These are phyloP conservation scores for Mustela lutreola DNA, from an alignment of 2,113 vertebrate species.

Conservation along the genomic window DNA sequence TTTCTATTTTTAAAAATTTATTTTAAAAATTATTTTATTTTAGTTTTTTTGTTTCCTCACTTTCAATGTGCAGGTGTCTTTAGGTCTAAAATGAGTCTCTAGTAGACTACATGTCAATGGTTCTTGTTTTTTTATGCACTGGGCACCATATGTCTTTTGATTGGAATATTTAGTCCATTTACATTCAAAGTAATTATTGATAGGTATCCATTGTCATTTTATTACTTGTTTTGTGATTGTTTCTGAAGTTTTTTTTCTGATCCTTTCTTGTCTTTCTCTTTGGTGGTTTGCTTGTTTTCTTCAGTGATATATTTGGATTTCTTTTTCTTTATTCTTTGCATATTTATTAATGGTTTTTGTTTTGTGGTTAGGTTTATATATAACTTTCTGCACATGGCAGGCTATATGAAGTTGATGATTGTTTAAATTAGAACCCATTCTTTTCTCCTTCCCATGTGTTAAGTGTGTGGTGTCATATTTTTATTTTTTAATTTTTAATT, in stretches of 20 bases:
- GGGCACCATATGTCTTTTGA: neutral
- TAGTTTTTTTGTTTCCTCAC: too few relatives aligned
- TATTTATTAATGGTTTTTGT: neutral
- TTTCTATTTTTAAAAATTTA: neutral
- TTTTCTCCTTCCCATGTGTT: neutral
- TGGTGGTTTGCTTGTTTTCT: neutral
- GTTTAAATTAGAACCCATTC: neutral
- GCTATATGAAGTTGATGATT: neutral
- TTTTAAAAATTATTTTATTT: too few relatives aligned
- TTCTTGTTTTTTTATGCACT: neutral
- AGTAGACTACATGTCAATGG: neutral
- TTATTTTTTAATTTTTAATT: neutral
- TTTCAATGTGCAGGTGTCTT: neutral
- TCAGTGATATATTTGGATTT: neutral
- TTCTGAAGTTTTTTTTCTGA: neutral
- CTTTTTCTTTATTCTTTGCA: neutral
- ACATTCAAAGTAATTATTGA: neutral
- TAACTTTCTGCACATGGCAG: neutral
- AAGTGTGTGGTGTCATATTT: neutral
- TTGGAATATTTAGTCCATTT: neutral
- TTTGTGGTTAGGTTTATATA: neutral
- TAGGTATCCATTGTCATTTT: neutral
- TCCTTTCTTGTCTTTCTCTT: neutral
- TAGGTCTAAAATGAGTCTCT: neutral
- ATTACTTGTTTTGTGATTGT: neutral